These are phyloP conservation scores for Drosophila niveifrons DNA, from an alignment of 2,888 invertebrate genomes.

Conservation along the genomic window DNA sequence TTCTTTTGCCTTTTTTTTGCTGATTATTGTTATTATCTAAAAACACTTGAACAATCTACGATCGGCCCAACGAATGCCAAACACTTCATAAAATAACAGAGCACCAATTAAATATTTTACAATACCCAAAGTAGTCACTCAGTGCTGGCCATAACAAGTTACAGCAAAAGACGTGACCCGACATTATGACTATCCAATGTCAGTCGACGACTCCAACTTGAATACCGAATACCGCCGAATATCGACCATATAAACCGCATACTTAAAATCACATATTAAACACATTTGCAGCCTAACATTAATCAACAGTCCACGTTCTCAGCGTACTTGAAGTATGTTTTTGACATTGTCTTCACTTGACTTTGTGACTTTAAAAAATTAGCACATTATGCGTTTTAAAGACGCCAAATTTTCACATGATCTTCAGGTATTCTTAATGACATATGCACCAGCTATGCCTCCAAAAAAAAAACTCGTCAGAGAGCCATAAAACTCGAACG, in stretches of 20 bases:
- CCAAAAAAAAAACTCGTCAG: neutral
- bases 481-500: neutral
- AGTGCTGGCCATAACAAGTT: slow-evolving; percentile 52
- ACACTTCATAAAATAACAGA: slow-evolving; percentile 34
- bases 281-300: slow-evolving; percentile 48
- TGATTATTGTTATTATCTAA: slow-evolving; percentile 15
- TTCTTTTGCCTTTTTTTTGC: slow-evolving; percentile 24
- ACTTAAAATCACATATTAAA: slow-evolving; percentile 4
- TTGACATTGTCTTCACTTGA: slow-evolving; percentile 30
- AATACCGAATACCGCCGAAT: slow-evolving; percentile 9
- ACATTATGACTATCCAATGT: slow-evolving; percentile 47
- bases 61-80: slow-evolving; percentile 43
- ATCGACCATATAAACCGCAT: slow-evolving; percentile 17
- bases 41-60: slow-evolving; percentile 21
- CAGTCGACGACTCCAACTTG: slow-evolving; percentile 33
- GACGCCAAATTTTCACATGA: slow-evolving; percentile 18
- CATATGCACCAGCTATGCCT: slow-evolving; percentile 10
- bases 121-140: slow-evolving; percentile 34
- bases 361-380: slow-evolving; percentile 44
- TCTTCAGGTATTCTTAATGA: slow-evolving; percentile 37
- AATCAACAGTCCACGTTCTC: slow-evolving; percentile 59
- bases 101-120: slow-evolving; percentile 61
- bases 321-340: slow-evolving; percentile 44
- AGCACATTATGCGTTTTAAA: slow-evolving; percentile 36
- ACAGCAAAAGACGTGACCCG: slow-evolving; percentile 53